A percentile compares a stretch with the other conserved stretches of the same genome.
Evolutionary conservation across 1,140 invertebrate genomes (phyloP).

Genomic region (Drosophila mojavensis): DNA sequence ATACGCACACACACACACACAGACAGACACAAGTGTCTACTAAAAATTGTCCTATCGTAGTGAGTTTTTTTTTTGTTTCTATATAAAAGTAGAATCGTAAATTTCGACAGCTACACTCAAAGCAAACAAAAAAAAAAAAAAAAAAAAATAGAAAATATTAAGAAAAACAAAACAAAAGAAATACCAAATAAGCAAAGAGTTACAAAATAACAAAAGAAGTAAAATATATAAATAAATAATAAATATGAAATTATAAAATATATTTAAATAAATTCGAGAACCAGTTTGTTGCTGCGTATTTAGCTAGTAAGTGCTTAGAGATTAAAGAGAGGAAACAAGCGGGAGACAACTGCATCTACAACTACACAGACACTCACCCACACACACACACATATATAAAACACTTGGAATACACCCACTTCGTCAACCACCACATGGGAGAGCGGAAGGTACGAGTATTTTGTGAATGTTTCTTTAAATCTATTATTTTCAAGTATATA

Average conservation of each 20-base stretch:
- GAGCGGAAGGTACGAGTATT: slow-evolving; percentile 45
- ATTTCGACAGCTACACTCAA: slow-evolving; percentile 5
- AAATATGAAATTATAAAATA: neutral
- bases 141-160: slow-evolving; percentile 1
- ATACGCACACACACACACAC: slow-evolving; percentile 10
- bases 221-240: neutral
- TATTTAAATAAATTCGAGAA: neutral
- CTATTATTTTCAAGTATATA: slow-evolving; percentile 11
- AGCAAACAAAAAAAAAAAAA: slow-evolving; percentile 6
- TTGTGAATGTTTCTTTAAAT: slow-evolving; percentile 40
- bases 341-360: neutral
- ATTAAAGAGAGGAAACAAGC: slow-evolving; percentile 23
- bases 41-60: slow-evolving; percentile 39
- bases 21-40: slow-evolving; percentile 8
- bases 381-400: slow-evolving; percentile 9
- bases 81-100: slow-evolving; percentile 11
- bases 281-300: slow-evolving; percentile 34
- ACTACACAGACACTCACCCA: neutral
- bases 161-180: neutral
- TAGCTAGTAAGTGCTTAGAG: slow-evolving; percentile 46
- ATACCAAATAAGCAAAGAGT: too few species aligned
- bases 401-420: slow-evolving; percentile 6
- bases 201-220: neutral
- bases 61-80: slow-evolving; percentile 7
- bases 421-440: slow-evolving; percentile 13